These are phyloP conservation scores for Stegana nigrithorax DNA, from an alignment of 2,888 invertebrate species.

Conservation along the genomic window DNA sequence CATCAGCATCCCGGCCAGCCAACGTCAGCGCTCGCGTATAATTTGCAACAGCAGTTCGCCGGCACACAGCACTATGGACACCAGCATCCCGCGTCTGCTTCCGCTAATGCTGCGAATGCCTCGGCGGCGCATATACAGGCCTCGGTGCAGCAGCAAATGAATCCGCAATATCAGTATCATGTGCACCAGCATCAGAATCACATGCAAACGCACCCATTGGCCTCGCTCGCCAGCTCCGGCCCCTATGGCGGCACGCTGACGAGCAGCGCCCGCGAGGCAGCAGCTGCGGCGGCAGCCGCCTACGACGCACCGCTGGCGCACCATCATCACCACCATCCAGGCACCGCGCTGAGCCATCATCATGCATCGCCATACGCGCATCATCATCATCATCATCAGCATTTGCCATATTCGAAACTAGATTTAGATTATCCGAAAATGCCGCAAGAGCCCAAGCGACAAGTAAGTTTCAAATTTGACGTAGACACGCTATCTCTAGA, in stretches of 20 bases:
- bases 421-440: constrained; percentile 70
- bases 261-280: constrained; percentile 56
- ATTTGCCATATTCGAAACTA: constrained; percentile 69
- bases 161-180: constrained; percentile 66
- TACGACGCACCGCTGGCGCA: constrained; percentile 53
- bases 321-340: constrained; percentile 40
- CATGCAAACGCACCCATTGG: constrained; percentile 63
- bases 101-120: constrained; percentile 40
- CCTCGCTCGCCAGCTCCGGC: constrained; percentile 57
- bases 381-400: constrained; percentile 57
- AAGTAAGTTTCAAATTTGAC: constrained; percentile 71
- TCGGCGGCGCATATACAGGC: constrained; percentile 63
- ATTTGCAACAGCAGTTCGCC: constrained; percentile 65
- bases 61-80: constrained; percentile 60
- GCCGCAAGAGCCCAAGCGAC: constrained; percentile 69
- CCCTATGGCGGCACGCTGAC: constrained; percentile 60
- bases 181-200: constrained; percentile 67
- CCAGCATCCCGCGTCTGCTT: constrained; percentile 30
- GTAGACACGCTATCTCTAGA: constrained; percentile 70
- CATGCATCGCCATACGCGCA: constrained; percentile 45
- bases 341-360: constrained; percentile 34
- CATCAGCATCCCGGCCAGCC: constrained; percentile 38
- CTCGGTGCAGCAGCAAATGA: constrained; percentile 65
- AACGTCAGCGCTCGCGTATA: constrained; percentile 53
- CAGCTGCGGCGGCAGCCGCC: constrained; percentile 30